Percentiles rank a stretch among this genome's conserved stretches.
Evolutionary conservation across 2,888 invertebrate species (phyloP).

Genomic region (Eupithecia abbreviata): DNA sequence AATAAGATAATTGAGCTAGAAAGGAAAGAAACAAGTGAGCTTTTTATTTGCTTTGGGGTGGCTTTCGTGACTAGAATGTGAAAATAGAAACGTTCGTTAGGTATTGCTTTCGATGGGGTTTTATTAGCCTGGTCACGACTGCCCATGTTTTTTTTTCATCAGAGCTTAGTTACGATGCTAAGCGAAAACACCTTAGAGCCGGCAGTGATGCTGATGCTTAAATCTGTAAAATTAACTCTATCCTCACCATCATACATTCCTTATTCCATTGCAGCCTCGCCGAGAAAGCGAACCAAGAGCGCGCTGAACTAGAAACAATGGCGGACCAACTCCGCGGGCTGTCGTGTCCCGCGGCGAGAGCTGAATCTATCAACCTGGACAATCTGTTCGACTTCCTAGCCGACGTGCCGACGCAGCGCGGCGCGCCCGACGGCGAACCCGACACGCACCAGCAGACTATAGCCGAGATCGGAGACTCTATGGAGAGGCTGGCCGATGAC

Average conservation of each 20-base stretch:
- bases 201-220: too few species aligned
- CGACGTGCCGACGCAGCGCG: slow-evolving; percentile 85
- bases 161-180: neutral
- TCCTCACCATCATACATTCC: neutral
- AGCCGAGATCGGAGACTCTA: slow-evolving; percentile 92
- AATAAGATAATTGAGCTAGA: too few species aligned
- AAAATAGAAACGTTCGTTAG: too few species aligned
- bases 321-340: slow-evolving; percentile 75
- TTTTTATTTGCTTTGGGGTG: too few species aligned
- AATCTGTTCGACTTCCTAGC: slow-evolving; percentile 95
- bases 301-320: slow-evolving; percentile 81
- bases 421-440: slow-evolving; percentile 79
- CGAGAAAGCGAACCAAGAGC: slow-evolving; percentile 86
- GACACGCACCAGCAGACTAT: slow-evolving; percentile 86
- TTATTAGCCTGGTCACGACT: too few species aligned
- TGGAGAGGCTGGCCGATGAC: slow-evolving; percentile 92
- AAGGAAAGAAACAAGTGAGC: too few species aligned
- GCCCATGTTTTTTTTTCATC: neutral
- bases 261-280: slow-evolving; percentile 75
- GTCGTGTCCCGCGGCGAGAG: slow-evolving; percentile 67
- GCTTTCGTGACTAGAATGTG: too few species aligned
- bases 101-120: too few species aligned
- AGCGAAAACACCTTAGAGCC: neutral
- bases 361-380: slow-evolving; percentile 93
- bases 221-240: neutral